Evolutionary conservation across 2,888 invertebrate genomes (phyloP).

Genomic region (Apamea monoglypha): DNA sequence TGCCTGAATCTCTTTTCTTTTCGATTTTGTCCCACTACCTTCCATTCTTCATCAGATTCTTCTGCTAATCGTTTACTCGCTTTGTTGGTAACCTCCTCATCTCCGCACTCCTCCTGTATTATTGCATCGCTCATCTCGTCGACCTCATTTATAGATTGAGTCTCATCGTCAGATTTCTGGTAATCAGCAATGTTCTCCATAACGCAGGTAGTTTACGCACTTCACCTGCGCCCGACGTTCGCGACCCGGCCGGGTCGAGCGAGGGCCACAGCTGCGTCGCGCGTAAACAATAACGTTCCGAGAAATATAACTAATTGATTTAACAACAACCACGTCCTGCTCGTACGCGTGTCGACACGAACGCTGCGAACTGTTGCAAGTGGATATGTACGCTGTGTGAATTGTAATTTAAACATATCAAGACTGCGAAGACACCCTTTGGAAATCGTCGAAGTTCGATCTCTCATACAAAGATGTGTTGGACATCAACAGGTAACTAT

Average conservation of each 20-base stretch:
- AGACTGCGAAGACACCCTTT: too few species aligned
- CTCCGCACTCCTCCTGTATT: not conserved
- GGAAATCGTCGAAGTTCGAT: too few species aligned
- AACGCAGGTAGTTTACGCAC: too few species aligned
- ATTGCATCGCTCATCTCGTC: not conserved
- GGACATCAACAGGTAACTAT: too few species aligned
- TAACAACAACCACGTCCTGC: not conserved
- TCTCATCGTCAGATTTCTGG: not conserved
- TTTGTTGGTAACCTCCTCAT: not conserved
- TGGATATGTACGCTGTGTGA: too few species aligned
- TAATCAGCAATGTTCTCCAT: too few species aligned
- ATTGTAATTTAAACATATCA: too few species aligned
- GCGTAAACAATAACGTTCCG: not conserved
- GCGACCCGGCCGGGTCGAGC: not conserved
- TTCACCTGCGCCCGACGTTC: too few species aligned
- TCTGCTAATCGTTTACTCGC: not conserved
- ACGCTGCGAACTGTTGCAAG: too few species aligned
- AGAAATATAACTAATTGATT: not conserved
- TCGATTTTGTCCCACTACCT: not conserved
- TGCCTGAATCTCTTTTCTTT: conserved; percentile 4
- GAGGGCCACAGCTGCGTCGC: not conserved
- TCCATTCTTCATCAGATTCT: not conserved
- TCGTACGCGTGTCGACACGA: not conserved
- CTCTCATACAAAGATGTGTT: too few species aligned
- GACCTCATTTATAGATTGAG: not conserved